These are phyloP conservation scores for Protosalanx chinensis DNA, from an alignment of 2,797 vertebrate genomes.

Conservation along the genomic window DNA sequence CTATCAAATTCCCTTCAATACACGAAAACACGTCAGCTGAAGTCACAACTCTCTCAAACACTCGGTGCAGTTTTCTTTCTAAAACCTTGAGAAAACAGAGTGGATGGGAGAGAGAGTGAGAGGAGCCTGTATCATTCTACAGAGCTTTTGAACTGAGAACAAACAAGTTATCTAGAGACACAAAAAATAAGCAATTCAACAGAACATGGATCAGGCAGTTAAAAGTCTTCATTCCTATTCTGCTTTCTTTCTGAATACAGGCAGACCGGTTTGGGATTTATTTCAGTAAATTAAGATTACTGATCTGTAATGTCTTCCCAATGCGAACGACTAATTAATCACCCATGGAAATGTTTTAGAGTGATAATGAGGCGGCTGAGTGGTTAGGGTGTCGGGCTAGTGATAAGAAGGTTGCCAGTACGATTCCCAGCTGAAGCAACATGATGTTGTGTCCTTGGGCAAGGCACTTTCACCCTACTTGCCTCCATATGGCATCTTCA, in stretches of 20 bases:
- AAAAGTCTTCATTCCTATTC: background rate
- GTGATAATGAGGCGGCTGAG: background rate
- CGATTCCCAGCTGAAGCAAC: too few species aligned
- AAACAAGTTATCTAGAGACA: background rate
- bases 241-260: background rate
- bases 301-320: conserved; percentile 25
- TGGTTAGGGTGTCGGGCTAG: too few species aligned
- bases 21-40: background rate
- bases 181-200: background rate
- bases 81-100: background rate
- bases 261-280: conserved; percentile 13
- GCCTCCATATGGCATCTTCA: background rate
- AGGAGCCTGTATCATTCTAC: background rate
- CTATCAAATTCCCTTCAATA: background rate
- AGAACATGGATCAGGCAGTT: background rate
- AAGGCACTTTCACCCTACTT: too few species aligned
- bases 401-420: too few species aligned
- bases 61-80: background rate
- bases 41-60: background rate
- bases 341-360: conserved; percentile 10
- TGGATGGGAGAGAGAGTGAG: background rate
- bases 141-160: background rate
- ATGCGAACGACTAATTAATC: conserved; percentile 44
- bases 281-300: conserved; percentile 34
- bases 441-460: too few species aligned